Base-by-base conservation (phyloP, 2,888 invertebrate species). In the Lottia scabra region DNA sequence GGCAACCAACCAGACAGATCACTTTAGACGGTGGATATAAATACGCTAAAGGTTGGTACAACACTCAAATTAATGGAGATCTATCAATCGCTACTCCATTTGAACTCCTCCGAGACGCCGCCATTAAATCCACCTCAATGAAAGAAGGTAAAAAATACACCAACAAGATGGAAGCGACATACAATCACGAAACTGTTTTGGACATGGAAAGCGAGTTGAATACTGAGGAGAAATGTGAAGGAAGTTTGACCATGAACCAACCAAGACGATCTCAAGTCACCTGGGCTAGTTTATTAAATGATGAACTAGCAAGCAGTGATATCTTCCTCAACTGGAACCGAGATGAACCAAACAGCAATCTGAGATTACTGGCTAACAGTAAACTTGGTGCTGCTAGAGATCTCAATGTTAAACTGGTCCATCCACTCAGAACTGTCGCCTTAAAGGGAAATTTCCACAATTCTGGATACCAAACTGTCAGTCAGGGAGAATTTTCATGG, bases 311-410 rank as follows among this genome's bases (percentile, higher is more conserved):
- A 16, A 73, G 74, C 62, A 72, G 73, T 38, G 74, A 76, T 30
- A 12, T 78, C 6, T 75, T 73, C 19, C 65, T 82, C 66, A 80
- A 77, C 78, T 79, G 83, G 84, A 71, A 83, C 75, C 73, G 75
- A 10, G 44, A 65, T 63, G 72, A 72, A 65, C 48, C 73, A 19
- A 68, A 67, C 23, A 73, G 70, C 66, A 76, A 77, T 30, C 73
- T 79, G 23, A 67, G 71, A 45, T 43, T 77, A 56, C 64, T 75
- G n/a, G 75, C 75, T 13, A 67, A 76, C 63, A 45, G 67, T 62
- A n/a, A 56, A 27, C 15, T 43, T 16, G n/a, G 27, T 16, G 3
- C 45, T n/a, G 67, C 68, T 16, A 72, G 66, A 46, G 75, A 75
- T 38, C 48, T 70, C 10, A 67, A 10, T 6, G 19, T 77, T 16